Evolutionary conservation across 2,113 vertebrate genomes (phyloP), one percentile per base, ranked within the genome.

Genomic region (Dolichotis patagonum): DNA sequence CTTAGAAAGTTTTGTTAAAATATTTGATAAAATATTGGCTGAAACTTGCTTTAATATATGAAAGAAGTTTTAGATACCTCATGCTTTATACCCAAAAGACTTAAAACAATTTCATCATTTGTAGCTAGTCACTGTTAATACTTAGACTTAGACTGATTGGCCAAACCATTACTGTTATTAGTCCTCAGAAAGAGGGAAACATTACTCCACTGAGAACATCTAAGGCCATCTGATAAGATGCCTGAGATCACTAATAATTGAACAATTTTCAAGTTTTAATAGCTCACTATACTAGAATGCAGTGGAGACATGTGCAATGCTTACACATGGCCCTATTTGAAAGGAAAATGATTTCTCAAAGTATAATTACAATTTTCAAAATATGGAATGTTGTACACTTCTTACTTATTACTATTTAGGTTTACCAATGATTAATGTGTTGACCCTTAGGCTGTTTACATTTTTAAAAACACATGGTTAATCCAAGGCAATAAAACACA

Each of bases 81-180:
- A 9, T 94, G 43, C 30, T 11, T 95, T 92, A 87, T 24, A 90
- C 90, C 28, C 46, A 91, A 94, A 95, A 90, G 86, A 62, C 78
- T 97, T 90, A 91, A 94, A 96, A 46, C 78, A 86, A 35, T 94
- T 96, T 87, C 14, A 92, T 94, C 81, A 65, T 91, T 92, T 92
- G 81, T 20, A 52, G 3, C 30, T 96, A 93, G 35, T 93, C 83
- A 91, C 35, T 94, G 75, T 24, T 93, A 97, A 97, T 95, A 82
- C n/a, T 97, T 92, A 85, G 2, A 82, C n/a, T 97, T 92, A 85
- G 2, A 83, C 63, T 94, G 97, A 96, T 97, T 97, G 93, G 77
- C 52, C 69, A 91, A 95, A 91, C 49, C 62, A 94, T 97, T 94
- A 88, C 17, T 65, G n/a, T 83, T 83, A 77, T 49, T 52, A 60